phyloP scores from a whole-genome alignment of 2,888 invertebrate genomes.

The Acanthoscelides obtectus region DNA sequence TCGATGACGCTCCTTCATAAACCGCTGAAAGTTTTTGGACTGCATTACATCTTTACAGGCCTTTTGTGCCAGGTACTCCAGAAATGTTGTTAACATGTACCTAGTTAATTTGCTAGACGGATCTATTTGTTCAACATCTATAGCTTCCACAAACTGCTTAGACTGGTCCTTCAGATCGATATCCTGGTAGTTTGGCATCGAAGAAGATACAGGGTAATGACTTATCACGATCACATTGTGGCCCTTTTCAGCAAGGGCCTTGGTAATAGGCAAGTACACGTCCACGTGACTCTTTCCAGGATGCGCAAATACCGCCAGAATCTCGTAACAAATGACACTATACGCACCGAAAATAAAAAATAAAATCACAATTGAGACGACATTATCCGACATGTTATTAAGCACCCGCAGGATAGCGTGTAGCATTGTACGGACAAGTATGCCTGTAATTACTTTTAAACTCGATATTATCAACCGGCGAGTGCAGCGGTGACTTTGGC shows the following conservation, averaged over 20 bases:
- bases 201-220: conserved; percentile 53
- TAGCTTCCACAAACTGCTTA: conserved; percentile 4
- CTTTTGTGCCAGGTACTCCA: conserved; percentile 9
- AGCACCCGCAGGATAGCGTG: too few species aligned
- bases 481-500: too few species aligned
- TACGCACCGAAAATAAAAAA: background rate
- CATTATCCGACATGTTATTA: too few species aligned
- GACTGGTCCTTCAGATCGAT: conserved; percentile 40
- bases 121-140: conserved; percentile 9
- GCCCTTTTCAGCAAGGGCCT: conserved; percentile 57
- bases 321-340: conserved; percentile 43
- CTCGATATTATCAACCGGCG: too few species aligned
- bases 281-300: conserved; percentile 67
- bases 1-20: conserved; percentile 46
- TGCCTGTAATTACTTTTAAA: too few species aligned
- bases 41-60: conserved; percentile 19
- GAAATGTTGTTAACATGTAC: conserved; percentile 10
- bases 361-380: background rate
- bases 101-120: conserved; percentile 9
- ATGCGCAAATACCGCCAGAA: conserved; percentile 63
- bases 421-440: too few species aligned
- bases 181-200: conserved; percentile 55
- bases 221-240: conserved; percentile 67
- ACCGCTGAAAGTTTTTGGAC: conserved; percentile 41
- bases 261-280: conserved; percentile 58